These are phyloP conservation scores for Caenorhabditis sp. DNA, from an alignment of 2,888 invertebrate genomes.

Conservation along the genomic window DNA sequence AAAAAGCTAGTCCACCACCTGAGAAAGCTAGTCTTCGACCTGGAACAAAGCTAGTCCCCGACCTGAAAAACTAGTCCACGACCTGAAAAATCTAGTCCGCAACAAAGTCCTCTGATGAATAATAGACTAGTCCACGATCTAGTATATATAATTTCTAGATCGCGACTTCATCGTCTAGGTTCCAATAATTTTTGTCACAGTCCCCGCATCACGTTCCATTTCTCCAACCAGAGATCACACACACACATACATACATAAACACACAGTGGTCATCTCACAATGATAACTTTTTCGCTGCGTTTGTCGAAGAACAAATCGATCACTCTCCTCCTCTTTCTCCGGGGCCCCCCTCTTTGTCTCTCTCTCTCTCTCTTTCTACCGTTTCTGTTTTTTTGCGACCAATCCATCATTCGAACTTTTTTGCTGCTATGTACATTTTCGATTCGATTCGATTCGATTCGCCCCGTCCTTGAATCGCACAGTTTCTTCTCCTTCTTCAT, in stretches of 20 bases:
- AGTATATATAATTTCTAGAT: too few species aligned
- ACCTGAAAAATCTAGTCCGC: too few species aligned
- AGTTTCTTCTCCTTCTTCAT: not conserved
- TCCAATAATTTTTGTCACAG: too few species aligned
- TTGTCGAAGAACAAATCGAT: conserved; percentile 1
- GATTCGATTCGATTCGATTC: not conserved
- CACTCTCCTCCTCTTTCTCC: not conserved
- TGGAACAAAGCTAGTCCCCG: too few species aligned
- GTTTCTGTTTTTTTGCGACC: not conserved
- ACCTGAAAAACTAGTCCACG: too few species aligned
- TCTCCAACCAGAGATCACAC: not conserved
- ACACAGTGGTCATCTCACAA: not conserved
- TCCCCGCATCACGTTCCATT: too few species aligned
- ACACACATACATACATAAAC: not conserved
- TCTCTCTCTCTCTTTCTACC: not conserved
- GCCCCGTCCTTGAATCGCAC: not conserved
- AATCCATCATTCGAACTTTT: conserved; percentile 1
- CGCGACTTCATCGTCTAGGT: too few species aligned
- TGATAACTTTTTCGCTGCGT: not conserved
- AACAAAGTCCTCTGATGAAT: too few species aligned
- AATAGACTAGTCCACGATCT: too few species aligned
- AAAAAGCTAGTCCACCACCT: too few species aligned
- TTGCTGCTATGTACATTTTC: not conserved
- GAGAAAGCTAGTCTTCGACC: too few species aligned
- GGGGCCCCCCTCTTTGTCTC: not conserved